phyloP scores from a whole-genome alignment of 1,140 invertebrate species.

The Druon quercuslanigerum region DNA sequence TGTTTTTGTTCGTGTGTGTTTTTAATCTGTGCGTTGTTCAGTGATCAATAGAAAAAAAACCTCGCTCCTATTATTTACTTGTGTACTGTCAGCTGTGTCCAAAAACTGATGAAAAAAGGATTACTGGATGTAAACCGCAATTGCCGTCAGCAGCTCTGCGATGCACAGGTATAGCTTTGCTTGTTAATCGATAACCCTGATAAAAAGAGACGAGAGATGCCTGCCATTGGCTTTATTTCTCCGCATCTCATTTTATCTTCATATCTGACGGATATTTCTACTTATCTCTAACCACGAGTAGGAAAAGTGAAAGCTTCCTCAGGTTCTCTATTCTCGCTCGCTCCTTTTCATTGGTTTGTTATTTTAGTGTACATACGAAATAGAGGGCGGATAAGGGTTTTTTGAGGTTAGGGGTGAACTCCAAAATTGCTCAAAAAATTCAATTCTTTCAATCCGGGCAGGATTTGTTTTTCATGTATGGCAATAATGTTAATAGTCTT shows the following conservation, averaged over 20 bases:
- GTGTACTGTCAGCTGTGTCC: not conserved
- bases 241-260: constrained; percentile 1
- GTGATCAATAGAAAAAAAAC: not conserved
- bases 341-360: not conserved
- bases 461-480: no score
- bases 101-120: not conserved
- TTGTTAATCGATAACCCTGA: constrained; percentile 14
- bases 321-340: not conserved
- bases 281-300: constrained; percentile 9
- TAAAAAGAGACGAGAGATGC: not conserved
- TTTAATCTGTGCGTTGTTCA: not conserved
- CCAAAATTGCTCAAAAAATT: no score
- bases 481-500: no score
- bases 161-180: constrained; percentile 14
- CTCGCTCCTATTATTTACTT: not conserved
- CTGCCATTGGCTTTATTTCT: not conserved
- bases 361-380: not conserved
- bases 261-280: not conserved
- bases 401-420: no score
- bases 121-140: not conserved
- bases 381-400: not conserved
- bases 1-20: not conserved
- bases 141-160: constrained; percentile 21
- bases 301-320: constrained; percentile 19
- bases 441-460: no score